Conservation (phyloP, 2,888 invertebrate genomes). For the Amiota communis region DNA sequence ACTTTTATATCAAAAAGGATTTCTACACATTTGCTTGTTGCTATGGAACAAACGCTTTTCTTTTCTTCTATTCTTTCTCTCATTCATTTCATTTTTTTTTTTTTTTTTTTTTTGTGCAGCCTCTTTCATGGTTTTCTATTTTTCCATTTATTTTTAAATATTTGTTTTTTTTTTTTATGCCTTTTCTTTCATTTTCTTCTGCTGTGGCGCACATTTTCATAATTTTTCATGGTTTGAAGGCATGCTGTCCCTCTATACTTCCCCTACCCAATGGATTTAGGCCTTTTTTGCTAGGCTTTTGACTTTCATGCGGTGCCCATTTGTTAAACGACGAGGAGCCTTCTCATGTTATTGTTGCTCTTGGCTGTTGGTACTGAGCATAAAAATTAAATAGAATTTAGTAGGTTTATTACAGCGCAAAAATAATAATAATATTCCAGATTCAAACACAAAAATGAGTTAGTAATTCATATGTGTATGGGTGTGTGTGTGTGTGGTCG, state of each 20-base stretch:
- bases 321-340: background rate
- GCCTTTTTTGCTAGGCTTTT: too few relatives aligned
- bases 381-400: constrained; percentile 59
- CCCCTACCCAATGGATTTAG: too few relatives aligned
- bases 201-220: constrained; percentile 28
- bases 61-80: constrained; percentile 8
- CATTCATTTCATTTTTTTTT: constrained; percentile 6
- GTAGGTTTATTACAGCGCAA: constrained; percentile 56
- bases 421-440: constrained; percentile 42
- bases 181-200: constrained; percentile 19
- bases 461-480: too few relatives aligned
- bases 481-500: background rate
- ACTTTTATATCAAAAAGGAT: constrained; percentile 48
- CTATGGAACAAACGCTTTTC: constrained; percentile 1
- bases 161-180: background rate
- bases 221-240: constrained; percentile 41
- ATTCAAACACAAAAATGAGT: background rate
- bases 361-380: constrained; percentile 28
- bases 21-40: constrained; percentile 15
- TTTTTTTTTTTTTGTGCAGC: background rate
- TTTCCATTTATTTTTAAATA: background rate
- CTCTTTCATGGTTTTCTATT: background rate
- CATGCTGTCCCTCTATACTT: background rate
- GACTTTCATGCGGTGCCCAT: too few relatives aligned
- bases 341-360: background rate